Evolutionary conservation across 1,140 invertebrate species (phyloP).

Genomic region (Calycopis cecrops): DNA sequence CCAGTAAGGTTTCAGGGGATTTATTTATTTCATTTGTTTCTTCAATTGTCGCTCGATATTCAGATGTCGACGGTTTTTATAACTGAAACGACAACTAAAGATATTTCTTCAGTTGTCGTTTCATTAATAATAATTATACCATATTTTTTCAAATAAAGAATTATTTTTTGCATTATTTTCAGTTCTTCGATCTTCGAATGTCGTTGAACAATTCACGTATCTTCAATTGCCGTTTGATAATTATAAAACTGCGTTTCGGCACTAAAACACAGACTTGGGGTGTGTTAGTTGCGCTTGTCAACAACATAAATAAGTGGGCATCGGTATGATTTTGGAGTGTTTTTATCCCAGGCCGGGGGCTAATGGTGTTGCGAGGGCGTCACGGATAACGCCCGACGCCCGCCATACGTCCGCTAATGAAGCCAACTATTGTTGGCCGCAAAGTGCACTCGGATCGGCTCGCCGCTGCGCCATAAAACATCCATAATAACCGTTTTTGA

Average conservation of each 20-base stretch:
- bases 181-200: too few species aligned
- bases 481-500: slow-evolving; percentile 36
- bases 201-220: too few species aligned
- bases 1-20: slow-evolving; percentile 59
- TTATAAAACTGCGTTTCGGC: slow-evolving; percentile 22
- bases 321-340: slow-evolving; percentile 51
- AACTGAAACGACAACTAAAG: too few species aligned
- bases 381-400: slow-evolving; percentile 56
- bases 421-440: slow-evolving; percentile 55
- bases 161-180: too few species aligned
- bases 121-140: too few species aligned
- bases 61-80: too few species aligned
- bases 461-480: slow-evolving; percentile 41
- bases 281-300: slow-evolving; percentile 57
- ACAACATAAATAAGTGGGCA: slow-evolving; percentile 63
- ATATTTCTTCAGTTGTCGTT: too few species aligned
- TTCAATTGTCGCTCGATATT: too few species aligned
- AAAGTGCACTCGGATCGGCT: slow-evolving; percentile 56
- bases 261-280: slow-evolving; percentile 57
- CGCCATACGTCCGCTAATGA: slow-evolving; percentile 64
- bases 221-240: too few species aligned
- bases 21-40: slow-evolving; percentile 26
- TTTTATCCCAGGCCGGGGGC: slow-evolving; percentile 52
- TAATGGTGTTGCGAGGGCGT: slow-evolving; percentile 56
- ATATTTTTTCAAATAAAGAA: too few species aligned